These are phyloP conservation scores for Polydrusus tereticollis DNA, from an alignment of 2,888 invertebrate species.

Conservation along the genomic window DNA sequence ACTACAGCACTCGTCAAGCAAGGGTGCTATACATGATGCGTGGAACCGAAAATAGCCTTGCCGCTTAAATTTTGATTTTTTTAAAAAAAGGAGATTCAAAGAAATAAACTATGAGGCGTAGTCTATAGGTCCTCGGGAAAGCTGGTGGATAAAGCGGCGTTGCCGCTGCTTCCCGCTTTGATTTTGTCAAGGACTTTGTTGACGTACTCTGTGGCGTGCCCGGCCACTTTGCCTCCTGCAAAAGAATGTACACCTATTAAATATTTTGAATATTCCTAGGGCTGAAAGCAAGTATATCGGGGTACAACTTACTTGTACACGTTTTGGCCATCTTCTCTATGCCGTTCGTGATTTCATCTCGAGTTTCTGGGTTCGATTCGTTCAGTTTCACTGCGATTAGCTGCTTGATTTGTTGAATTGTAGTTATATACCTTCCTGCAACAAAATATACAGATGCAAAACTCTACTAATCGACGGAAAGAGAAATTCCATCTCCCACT, in stretches of 20 bases:
- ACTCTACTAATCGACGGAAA: too few relatives aligned
- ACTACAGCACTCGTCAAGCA: too few relatives aligned
- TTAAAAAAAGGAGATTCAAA: constrained; percentile 26
- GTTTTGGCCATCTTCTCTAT: constrained; percentile 78
- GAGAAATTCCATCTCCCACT: too few relatives aligned
- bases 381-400: constrained; percentile 75
- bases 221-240: constrained; percentile 89
- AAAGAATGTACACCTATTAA: constrained; percentile 51
- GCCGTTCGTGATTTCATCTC: constrained; percentile 78
- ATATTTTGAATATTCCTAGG: background rate
- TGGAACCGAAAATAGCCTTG: too few relatives aligned
- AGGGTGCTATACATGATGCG: too few relatives aligned
- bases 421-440: constrained; percentile 82
- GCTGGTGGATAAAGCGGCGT: constrained; percentile 41
- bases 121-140: constrained; percentile 70
- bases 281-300: background rate
- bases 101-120: too few relatives aligned
- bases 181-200: constrained; percentile 92
- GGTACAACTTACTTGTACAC: constrained; percentile 77
- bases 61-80: background rate
- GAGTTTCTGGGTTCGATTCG: constrained; percentile 70
- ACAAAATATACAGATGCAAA: constrained; percentile 1
- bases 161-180: constrained; percentile 75
- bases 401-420: constrained; percentile 83
- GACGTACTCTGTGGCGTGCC: constrained; percentile 93